phyloP scores from a whole-genome alignment of 1,140 invertebrate species.

The Bicyclus anynana region DNA sequence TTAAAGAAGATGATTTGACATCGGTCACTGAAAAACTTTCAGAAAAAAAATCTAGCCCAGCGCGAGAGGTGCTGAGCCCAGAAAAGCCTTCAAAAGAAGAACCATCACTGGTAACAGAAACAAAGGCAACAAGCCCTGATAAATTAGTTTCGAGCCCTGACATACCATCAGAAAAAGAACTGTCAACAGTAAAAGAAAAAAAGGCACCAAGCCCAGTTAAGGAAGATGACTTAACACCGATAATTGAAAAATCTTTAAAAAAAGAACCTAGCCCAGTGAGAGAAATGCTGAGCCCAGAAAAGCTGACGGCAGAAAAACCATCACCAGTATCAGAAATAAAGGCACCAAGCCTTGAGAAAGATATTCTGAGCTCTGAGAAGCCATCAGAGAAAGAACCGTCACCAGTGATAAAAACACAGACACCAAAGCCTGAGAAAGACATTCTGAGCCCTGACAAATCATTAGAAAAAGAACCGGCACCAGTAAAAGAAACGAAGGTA shows the following conservation, averaged over 20 bases:
- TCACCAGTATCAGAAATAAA: too few relatives aligned
- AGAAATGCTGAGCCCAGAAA: neutral
- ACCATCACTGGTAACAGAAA: conserved; percentile 11
- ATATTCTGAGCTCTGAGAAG: neutral
- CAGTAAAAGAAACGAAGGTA: conserved; percentile 5
- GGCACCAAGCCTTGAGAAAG: neutral
- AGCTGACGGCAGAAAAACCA: neutral
- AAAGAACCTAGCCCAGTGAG: neutral
- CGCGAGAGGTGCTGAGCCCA: neutral
- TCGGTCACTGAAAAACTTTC: neutral
- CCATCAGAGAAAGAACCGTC: neutral
- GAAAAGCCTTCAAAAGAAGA: conserved; percentile 6
- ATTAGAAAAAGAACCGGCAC: conserved; percentile 1
- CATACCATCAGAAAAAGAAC: neutral
- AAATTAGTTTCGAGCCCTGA: neutral
- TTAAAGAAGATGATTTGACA: neutral
- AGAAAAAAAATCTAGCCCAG: neutral
- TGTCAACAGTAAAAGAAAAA: too few relatives aligned
- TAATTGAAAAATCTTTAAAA: neutral
- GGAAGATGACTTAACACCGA: neutral
- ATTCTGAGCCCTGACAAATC: neutral
- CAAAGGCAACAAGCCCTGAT: neutral
- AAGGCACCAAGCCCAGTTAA: neutral
- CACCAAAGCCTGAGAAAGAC: neutral
- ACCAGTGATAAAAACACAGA: too few relatives aligned